phyloP scores from a whole-genome alignment of 2,888 invertebrate genomes.

The Balanococcus diminutus region DNA sequence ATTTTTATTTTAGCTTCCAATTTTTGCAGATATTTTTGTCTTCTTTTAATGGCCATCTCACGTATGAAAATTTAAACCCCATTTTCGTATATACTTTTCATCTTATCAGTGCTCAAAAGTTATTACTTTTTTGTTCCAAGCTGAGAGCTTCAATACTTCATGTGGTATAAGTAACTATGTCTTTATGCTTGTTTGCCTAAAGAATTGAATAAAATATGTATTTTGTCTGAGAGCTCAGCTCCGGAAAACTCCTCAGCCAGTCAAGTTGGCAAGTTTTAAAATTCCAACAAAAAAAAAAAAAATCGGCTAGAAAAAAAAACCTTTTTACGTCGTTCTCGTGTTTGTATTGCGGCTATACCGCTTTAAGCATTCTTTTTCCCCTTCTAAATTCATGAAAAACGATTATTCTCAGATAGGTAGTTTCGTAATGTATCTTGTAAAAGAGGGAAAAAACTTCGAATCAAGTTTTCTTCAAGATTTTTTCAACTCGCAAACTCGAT shows the following conservation, averaged over 20 bases:
- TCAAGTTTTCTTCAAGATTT: not conserved
- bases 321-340: not conserved
- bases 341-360: constrained; percentile 4
- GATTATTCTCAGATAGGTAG: not conserved
- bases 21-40: not conserved
- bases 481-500: not conserved
- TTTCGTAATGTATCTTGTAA: not conserved
- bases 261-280: constrained; percentile 17
- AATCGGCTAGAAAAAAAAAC: not conserved
- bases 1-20: not conserved
- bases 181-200: not conserved
- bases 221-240: not conserved
- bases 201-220: constrained; percentile 12
- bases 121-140: not conserved
- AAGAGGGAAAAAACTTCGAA: not conserved
- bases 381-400: constrained; percentile 2
- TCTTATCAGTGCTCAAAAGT: constrained; percentile 8
- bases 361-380: not conserved
- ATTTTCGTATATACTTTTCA: not conserved
- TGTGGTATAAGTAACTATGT: not conserved
- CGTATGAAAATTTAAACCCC: not conserved
- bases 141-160: not conserved
- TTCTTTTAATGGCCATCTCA: not conserved
- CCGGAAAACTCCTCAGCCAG: not conserved
- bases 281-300: not conserved